Base-by-base conservation (phyloP, 2,797 vertebrate species). In the Lepilemur ruficaudatus region DNA sequence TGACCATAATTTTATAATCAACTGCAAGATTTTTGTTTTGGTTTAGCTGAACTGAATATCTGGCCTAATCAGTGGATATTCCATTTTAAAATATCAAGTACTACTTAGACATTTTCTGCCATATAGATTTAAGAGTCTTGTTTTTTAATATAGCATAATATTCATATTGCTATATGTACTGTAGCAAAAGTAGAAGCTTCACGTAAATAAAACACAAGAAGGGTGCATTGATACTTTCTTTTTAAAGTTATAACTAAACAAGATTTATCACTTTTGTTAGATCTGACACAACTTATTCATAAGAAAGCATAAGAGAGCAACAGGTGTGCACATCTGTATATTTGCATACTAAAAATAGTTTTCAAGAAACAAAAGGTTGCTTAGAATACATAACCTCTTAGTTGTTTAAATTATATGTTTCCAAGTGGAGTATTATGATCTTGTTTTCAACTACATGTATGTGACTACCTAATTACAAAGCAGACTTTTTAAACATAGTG, bases 381-480 rank as follows among this genome's bases (percentile, higher is more conserved):
- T 98, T 97, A 70, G 95, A 95, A 95, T 95, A 93, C 38, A 92
- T 96, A 97, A 98, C 98, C 97, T 88, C 89, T 85, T 97, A 97
- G 94, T 97, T 15, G 46, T 81, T 98, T 96, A 98, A 98, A 98
- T 98, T 98, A 98, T 55, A 98, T 72, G 94, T 98, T 98, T 98
- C 97, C 41, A 50, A 92, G 67, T 4, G 32, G 82, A 95, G 70
- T 97, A 97, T 98, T 98, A 96, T 97, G 97, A 97, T 98, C 92
- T 98, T 97, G 98, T 35, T 98, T 98, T 98, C 93, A 98, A 93
- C 95, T 97, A 88, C 94, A 61, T 95, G 61, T 96, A 93, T 98
- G 98, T 97, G 98, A 98, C 97, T 98, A 93, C 85, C 72, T 98
- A 98, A 99, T 99, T 98, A 98, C 97, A 98, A 97, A 97, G 97